Conservation (phyloP, 2,797 vertebrate genomes). For the Phrynocephalus vlangalii region DNA sequence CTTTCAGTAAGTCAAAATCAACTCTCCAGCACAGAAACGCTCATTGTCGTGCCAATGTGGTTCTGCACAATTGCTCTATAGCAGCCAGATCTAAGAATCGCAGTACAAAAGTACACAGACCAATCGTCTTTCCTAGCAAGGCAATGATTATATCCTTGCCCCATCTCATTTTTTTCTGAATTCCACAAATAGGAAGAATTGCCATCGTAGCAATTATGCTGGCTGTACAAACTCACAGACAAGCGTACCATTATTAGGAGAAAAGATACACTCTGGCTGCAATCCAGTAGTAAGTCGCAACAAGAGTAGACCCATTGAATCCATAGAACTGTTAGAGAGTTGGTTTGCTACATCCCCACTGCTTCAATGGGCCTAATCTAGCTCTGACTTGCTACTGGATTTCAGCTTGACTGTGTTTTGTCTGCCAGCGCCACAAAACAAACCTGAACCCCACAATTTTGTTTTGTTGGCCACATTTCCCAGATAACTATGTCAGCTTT, state of each 20-base stretch:
- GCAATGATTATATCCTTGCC: background rate
- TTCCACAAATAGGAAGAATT: constrained; percentile 1
- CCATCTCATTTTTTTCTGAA: background rate
- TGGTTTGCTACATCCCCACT: no score
- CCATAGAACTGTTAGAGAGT: no score
- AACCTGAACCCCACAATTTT: background rate
- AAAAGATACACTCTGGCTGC: background rate
- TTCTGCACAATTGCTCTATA: background rate
- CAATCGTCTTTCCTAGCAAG: background rate
- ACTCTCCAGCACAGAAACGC: background rate
- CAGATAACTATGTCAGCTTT: background rate
- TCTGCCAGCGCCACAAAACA: background rate
- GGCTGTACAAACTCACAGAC: background rate
- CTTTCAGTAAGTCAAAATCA: background rate
- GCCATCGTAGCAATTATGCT: background rate
- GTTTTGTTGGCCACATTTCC: background rate
- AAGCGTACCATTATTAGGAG: background rate
- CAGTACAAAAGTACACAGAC: background rate
- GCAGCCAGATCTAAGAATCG: background rate
- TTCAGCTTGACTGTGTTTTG: background rate
- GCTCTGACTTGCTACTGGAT: no score
- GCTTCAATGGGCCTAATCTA: no score
- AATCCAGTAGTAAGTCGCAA: no score
- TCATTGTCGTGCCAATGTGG: background rate
- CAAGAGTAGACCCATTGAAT: no score